A percentile compares a stretch with the other conserved stretches of the same genome.
Conservation (phyloP, 2,797 vertebrate species). For the Martes flavigula region DNA sequence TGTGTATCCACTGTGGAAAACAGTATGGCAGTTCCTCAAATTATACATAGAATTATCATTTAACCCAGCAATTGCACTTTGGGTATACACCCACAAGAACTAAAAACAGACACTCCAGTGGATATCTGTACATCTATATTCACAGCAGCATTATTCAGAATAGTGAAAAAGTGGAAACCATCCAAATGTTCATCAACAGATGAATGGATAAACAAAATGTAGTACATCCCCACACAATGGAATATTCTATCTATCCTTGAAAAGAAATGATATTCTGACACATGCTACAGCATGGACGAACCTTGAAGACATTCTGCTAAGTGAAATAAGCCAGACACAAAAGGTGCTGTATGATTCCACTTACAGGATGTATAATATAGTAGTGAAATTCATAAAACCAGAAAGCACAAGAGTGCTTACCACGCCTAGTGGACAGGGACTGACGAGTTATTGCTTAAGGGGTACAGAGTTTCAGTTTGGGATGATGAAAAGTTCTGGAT, state of each 20-base stretch:
- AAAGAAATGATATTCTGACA: background rate
- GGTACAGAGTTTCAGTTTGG: background rate
- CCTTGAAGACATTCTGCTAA: background rate
- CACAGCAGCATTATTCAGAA: background rate
- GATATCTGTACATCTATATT: background rate
- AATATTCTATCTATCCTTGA: background rate
- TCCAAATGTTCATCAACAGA: background rate
- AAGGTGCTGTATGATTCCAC: background rate
- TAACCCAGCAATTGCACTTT: background rate
- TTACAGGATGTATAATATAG: background rate
- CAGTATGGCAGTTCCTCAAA: background rate
- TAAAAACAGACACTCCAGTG: background rate
- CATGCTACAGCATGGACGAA: background rate
- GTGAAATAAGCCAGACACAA: slow-evolving; percentile 7
- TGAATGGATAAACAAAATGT: background rate
- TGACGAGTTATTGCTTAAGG: background rate
- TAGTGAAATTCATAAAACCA: background rate
- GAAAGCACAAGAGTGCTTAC: background rate
- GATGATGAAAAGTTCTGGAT: background rate
- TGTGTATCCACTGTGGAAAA: background rate
- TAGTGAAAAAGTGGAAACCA: background rate
- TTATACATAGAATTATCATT: background rate
- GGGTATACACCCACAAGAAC: background rate
- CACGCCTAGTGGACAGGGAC: background rate
- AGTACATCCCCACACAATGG: background rate